Evolutionary conservation across 2,797 vertebrate species (phyloP), one percentile per base, ranked within the genome.

Genomic region (Acrossocheilus wenchowensis): DNA sequence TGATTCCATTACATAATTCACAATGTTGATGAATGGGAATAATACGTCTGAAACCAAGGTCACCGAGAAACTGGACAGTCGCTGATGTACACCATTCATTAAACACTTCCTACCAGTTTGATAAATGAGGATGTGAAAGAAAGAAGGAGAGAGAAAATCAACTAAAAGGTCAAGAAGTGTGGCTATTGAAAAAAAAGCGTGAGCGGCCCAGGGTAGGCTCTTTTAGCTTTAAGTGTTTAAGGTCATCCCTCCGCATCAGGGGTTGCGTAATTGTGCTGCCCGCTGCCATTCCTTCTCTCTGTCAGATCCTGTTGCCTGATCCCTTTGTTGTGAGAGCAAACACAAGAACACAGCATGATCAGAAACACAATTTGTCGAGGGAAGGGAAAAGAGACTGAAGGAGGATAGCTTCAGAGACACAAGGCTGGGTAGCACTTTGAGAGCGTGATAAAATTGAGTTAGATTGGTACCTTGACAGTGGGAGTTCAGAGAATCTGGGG

Each of bases 401-500:
- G 23, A 74, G 84, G 78, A 86, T 50, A 64, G 69, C 41, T 73
- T 73, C 54, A 81, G 78, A 86, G 54, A 81, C 69, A 52, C 34
- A 7, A 80, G 43, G 34, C 69, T 74, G 57, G 68, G 78, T 86
- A 74, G 78, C 78, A 81, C 84, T 86, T 86, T 66, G 69, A 81
- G 69, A 81, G 78, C 36, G 43, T 86, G 84, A 86, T 86, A 74
- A 86, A 81, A 86, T 81, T 81, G 84, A 86, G 78, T 81, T 81
- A 74, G 84, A 86, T 86, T 75, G 84, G 69, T 86, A 86, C 84
- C 84, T 81, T 86, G 84, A 81, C 84, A 81, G 57, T 81, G 78
- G 84, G 69, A 86, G 68, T 86, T 86, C 68, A 81, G 78, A 86
- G 84, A 86, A 52, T 86, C 78, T 64, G 78, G 30, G 78, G 78